These are phyloP conservation scores for Drosophila pruinosa DNA, from an alignment of 1,140 invertebrate species.

Conservation along the genomic window DNA sequence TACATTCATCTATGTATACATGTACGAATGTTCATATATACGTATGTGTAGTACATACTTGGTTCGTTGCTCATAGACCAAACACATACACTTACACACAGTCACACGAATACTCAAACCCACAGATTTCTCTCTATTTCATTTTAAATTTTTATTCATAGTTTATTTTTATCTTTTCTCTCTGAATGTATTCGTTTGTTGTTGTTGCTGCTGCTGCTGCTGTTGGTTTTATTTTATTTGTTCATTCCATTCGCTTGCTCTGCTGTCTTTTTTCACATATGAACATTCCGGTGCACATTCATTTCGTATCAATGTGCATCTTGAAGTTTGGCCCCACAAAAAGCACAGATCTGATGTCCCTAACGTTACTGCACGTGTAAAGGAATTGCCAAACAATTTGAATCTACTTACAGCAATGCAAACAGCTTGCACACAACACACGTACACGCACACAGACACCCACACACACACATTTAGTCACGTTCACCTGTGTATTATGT, in stretches of 20 bases:
- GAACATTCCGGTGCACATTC: constrained; percentile 13
- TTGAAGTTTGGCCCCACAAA: background rate
- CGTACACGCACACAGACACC: background rate
- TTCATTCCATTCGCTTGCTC: constrained; percentile 40
- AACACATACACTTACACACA: background rate
- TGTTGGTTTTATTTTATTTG: constrained; percentile 17
- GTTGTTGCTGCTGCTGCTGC: constrained; percentile 9
- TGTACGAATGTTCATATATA: constrained; percentile 11
- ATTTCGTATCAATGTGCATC: constrained; percentile 33
- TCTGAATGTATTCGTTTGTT: constrained; percentile 40
- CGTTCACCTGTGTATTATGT: background rate
- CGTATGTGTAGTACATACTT: constrained; percentile 12
- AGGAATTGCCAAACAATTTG: constrained; percentile 26
- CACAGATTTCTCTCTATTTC: constrained; percentile 45
- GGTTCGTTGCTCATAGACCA: constrained; percentile 13
- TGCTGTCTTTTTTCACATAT: constrained; percentile 6
- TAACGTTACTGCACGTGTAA: constrained; percentile 24
- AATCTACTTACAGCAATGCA: constrained; percentile 9
- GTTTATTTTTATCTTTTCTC: constrained; percentile 71
- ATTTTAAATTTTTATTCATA: constrained; percentile 69
- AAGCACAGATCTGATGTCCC: constrained; percentile 7
- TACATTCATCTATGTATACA: background rate
- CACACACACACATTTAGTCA: background rate
- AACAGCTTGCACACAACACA: background rate
- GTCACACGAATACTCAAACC: constrained; percentile 16